Evolutionary conservation across 2,113 vertebrate genomes (phyloP).

Genomic region (Trochalopteron elliotii): DNA sequence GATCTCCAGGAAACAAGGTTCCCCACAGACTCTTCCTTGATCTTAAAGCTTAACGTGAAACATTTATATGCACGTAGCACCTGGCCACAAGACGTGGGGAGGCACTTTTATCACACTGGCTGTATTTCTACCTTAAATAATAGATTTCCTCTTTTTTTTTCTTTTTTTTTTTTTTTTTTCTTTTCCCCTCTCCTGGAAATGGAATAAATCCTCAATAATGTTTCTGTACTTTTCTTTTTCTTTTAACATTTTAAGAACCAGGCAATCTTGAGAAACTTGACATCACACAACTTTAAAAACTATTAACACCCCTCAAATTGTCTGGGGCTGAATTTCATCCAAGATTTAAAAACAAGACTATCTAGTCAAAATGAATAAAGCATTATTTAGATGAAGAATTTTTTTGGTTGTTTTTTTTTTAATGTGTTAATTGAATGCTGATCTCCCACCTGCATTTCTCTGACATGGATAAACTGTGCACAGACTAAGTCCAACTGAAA

Average conservation of each 20-base stretch:
- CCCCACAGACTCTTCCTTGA: constrained; percentile 78
- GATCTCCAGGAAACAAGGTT: constrained; percentile 77
- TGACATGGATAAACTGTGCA: background rate
- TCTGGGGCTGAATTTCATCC: background rate
- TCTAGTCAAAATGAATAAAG: background rate
- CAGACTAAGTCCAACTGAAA: background rate
- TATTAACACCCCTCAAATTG: background rate
- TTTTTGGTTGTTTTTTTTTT: background rate
- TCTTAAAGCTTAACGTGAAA: constrained; percentile 82
- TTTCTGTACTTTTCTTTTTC: constrained; percentile 24
- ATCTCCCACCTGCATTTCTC: background rate
- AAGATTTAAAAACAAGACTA: background rate
- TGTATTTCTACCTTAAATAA: constrained; percentile 80
- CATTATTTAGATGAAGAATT: background rate
- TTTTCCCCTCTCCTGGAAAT: constrained; percentile 36
- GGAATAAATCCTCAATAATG: constrained; percentile 53
- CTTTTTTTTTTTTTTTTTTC: background rate
- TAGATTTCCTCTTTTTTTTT: constrained; percentile 31
- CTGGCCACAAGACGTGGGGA: constrained; percentile 74
- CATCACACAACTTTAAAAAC: background rate
- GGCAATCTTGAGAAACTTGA: background rate
- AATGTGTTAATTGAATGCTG: background rate
- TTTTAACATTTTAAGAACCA: constrained; percentile 32
- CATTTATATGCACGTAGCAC: constrained; percentile 81
- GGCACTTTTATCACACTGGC: constrained; percentile 68